Base-by-base conservation (phyloP, 2,113 vertebrate species). In the Speoplatyrhinus poulsoni region DNA sequence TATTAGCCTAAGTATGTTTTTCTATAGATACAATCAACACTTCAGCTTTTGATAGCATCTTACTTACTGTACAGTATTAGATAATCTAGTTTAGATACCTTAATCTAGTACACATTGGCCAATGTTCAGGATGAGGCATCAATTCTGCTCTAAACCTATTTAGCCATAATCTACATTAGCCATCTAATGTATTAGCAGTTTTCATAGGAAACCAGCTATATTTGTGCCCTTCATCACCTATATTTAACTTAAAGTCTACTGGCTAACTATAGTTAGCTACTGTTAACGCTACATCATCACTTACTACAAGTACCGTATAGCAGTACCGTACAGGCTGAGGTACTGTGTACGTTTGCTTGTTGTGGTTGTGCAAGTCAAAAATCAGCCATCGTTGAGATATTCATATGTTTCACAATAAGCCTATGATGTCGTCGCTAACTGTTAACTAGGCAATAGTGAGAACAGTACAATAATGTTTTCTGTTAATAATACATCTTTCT, bases 311-410 rank as follows among this genome's bases (percentile, higher is more conserved):
- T 52, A 86, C 56, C 77, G 57, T 11, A 26, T 19, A 10, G 26
- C 26, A 26, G 26, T 9, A n/a, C n/a, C n/a, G n/a, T n/a, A 7
- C 68, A 49, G 36, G 76, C 86, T 82, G 71, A 72, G 49, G 4
- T 9, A 26, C 26, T 26, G 26, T 26, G 26, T 26, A 12, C 8
- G 64, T 66, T 85, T 86, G 80, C 85, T 47, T 5, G 50, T 26
- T 57, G 11, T 17, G 62, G 56, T 11, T 76, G 65, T 58, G 62
- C 73, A 12, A 4, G 48, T 61, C 52, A 47, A 63, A 55, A 13
- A 68, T 32, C 65, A 33, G 33, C 46, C 1, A 46, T 58, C 66
- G 26, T 59, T 68, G 71, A 73, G 63, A 33, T 3, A 54, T 47
- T 6, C 33, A 65, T 19, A 16, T 41, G 53, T 2, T 8, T 8